Conservation (phyloP, 2,888 invertebrate species). For the Oscheius myriophilus region DNA sequence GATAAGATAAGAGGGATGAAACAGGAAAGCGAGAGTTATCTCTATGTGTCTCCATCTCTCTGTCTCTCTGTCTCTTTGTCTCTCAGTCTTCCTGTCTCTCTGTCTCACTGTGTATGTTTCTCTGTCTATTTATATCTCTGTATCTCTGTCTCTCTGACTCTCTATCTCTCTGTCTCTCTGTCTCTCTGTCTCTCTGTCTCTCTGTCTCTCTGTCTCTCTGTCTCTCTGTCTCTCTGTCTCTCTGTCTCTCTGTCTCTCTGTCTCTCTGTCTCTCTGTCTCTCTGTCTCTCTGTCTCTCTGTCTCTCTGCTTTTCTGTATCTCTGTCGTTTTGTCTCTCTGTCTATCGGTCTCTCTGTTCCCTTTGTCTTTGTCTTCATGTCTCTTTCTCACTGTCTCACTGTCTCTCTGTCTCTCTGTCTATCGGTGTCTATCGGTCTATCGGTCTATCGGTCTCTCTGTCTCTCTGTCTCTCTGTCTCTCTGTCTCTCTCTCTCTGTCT, state of each 20-base stretch:
- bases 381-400: neutral
- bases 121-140: too few relatives aligned
- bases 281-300: neutral
- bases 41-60: neutral
- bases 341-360: neutral
- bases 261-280: too few relatives aligned
- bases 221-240: constrained; percentile 1
- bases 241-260: neutral
- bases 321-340: too few relatives aligned
- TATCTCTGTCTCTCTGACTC: neutral
- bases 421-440: neutral
- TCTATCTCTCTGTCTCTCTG: neutral
- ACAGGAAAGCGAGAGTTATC: too few relatives aligned
- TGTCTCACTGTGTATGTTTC: neutral
- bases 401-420: neutral
- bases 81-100: neutral
- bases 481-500: neutral
- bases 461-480: neutral
- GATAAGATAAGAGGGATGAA: too few relatives aligned
- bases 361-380: neutral
- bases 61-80: too few relatives aligned
- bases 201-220: neutral
- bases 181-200: neutral
- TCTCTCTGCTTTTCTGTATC: too few relatives aligned
- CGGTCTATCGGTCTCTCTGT: neutral